Evolutionary conservation across 2,888 invertebrate genomes (phyloP), one percentile per base, ranked within the genome.

Genomic region (Lacanobia wlatinum): DNA sequence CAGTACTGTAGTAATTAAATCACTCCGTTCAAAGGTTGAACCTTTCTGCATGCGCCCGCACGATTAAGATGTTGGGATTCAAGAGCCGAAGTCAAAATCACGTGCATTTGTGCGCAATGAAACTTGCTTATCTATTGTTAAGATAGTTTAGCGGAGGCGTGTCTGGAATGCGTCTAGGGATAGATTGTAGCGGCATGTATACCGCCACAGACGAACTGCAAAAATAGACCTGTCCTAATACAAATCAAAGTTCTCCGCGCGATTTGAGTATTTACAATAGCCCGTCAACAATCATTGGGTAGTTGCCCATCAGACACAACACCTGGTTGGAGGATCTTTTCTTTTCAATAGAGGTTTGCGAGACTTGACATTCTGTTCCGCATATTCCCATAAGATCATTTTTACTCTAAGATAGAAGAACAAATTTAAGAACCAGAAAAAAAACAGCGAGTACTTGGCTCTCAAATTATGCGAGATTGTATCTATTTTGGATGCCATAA

Each of bases 1-100:
- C 55, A 48, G 43, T 43, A 23, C 18, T 43, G 34, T 5, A 23
- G 52, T 80, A 70, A 72, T 80, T 61, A 67, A 70, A 55, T 71
- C 21, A 58, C n/a, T 16, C 34, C 43, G 23, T 69, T 70, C 21
- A 63, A 63, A 73, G 80, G 58, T 40, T 64, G 2, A 56, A 23
- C 21, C 16, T 34, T 10, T 58, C 23, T 68, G 50, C 58, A 34
- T 38, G 78, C 62, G 18, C 61, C 65, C 64, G 62, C 53, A n/a
- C 9, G n/a, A 40, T 73, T 62, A 66, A 66, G n/a, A 38, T 48
- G 62, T 46, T 40, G 21, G 34, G 18, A 66, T 62, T 52, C 43
- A 56, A 46, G 46, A 50, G 16, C 23, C 53, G 4, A 67, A 65
- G 43, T 28, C 16, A 18, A 68, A 59, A 23, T 67, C 28, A 34